Percentiles rank a stretch among this genome's conserved stretches.
Evolutionary conservation across 1,140 invertebrate species (phyloP).

Genomic region (Armadillidium nasatum): DNA sequence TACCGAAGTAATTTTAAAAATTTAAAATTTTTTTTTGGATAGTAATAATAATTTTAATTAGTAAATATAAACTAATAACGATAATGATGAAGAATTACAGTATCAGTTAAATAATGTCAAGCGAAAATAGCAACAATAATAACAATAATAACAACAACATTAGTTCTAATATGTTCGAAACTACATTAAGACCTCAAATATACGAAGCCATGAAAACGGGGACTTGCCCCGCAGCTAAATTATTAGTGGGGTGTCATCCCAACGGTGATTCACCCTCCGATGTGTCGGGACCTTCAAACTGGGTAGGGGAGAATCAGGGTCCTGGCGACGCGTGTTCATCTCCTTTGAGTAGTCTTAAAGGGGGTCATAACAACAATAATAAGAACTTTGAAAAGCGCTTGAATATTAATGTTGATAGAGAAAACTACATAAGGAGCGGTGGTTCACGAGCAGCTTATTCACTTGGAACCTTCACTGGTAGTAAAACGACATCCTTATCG

Average conservation of each 20-base stretch:
- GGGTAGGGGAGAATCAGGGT: slow-evolving; percentile 18
- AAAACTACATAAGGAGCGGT: slow-evolving; percentile 59
- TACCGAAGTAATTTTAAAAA: too few relatives aligned
- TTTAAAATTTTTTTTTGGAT: too few relatives aligned
- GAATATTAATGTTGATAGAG: slow-evolving; percentile 55
- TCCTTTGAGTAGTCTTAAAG: slow-evolving; percentile 29
- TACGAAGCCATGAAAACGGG: slow-evolving; percentile 39
- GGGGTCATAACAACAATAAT: not conserved
- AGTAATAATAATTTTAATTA: slow-evolving; percentile 30
- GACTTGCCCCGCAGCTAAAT: slow-evolving; percentile 18
- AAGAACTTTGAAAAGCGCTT: slow-evolving; percentile 31
- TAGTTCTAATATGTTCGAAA: slow-evolving; percentile 38
- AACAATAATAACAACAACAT: not conserved
- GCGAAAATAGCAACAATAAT: slow-evolving; percentile 22
- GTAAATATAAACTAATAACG: slow-evolving; percentile 28
- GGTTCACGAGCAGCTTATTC: slow-evolving; percentile 10
- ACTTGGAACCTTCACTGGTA: not conserved
- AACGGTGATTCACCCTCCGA: slow-evolving; percentile 27
- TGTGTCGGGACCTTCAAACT: slow-evolving; percentile 24
- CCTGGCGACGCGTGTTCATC: slow-evolving; percentile 29
- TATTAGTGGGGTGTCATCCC: slow-evolving; percentile 22
- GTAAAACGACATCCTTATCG: not conserved
- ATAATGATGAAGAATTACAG: slow-evolving; percentile 30
- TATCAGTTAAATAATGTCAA: slow-evolving; percentile 35
- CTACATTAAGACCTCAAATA: slow-evolving; percentile 23